phyloP scores from a whole-genome alignment of 2,888 invertebrate genomes.

The Eupithecia inturbata region DNA sequence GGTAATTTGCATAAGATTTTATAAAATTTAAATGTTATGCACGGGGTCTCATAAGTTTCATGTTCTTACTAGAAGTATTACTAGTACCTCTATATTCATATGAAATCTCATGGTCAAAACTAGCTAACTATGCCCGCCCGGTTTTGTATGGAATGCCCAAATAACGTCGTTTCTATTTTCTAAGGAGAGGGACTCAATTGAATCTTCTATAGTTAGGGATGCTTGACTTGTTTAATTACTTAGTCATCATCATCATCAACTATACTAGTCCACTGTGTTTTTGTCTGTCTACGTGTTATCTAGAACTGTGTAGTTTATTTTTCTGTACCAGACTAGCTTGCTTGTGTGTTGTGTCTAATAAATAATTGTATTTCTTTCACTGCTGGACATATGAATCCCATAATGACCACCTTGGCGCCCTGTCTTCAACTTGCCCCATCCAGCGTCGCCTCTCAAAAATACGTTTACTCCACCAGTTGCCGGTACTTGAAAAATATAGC shows the following conservation, averaged over 20 bases:
- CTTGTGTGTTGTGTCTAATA: too few relatives aligned
- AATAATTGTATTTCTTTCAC: too few relatives aligned
- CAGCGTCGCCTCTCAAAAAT: not conserved
- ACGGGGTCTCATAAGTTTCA: not conserved
- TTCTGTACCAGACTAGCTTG: too few relatives aligned
- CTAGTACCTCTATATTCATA: too few relatives aligned
- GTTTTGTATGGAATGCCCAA: not conserved
- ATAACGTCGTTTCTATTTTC: too few relatives aligned
- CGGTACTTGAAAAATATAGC: too few relatives aligned
- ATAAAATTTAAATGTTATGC: not conserved
- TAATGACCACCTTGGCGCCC: not conserved
- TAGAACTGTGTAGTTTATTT: too few relatives aligned
- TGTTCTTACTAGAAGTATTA: too few relatives aligned
- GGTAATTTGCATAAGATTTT: not conserved
- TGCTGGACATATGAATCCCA: not conserved
- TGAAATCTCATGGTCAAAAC: not conserved
- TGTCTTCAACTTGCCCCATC: not conserved
- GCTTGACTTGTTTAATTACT: not conserved
- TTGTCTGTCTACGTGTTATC: too few relatives aligned
- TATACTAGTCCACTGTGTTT: not conserved
- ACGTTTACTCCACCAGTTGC: too few relatives aligned
- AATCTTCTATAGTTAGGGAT: not conserved
- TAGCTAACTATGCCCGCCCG: not conserved
- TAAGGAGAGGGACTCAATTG: too few relatives aligned
- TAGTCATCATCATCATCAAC: not conserved